phyloP scores from a whole-genome alignment of 2,888 invertebrate species.

The Oxyteleia sp. region DNA sequence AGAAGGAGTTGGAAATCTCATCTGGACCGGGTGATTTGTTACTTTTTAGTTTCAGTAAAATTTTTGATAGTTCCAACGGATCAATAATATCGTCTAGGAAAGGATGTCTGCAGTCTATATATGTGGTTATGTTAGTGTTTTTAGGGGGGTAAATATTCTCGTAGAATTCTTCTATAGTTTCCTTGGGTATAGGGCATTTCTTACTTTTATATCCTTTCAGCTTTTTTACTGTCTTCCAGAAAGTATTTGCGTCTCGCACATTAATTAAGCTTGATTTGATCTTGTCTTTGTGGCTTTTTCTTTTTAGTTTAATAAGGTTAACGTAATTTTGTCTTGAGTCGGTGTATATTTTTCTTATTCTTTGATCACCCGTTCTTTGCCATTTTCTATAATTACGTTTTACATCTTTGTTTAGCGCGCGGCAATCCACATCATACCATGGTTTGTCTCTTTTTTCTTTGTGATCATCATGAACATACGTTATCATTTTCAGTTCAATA shows the following conservation, averaged over 20 bases:
- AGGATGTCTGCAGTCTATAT: slow-evolving; percentile 17
- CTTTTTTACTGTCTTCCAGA: slow-evolving; percentile 17
- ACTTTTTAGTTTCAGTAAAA: slow-evolving; percentile 17
- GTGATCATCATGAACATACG: too few species aligned
- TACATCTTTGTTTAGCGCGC: too few species aligned
- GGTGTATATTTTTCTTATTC: too few species aligned
- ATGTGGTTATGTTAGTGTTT: neutral
- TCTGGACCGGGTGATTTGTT: slow-evolving; percentile 73
- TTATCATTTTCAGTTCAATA: too few species aligned
- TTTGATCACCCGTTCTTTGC: too few species aligned
- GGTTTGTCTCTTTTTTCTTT: too few species aligned
- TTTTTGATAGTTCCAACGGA: neutral
- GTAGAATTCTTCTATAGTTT: slow-evolving; percentile 20
- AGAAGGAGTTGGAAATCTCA: slow-evolving; percentile 53
- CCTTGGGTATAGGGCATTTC: neutral
- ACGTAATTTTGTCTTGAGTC: slow-evolving; percentile 1
- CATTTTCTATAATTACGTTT: too few species aligned
- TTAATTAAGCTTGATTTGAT: slow-evolving; percentile 8
- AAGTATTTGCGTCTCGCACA: slow-evolving; percentile 5
- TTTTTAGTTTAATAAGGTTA: slow-evolving; percentile 1
- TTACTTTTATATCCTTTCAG: neutral
- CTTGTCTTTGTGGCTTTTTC: slow-evolving; percentile 4
- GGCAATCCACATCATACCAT: too few species aligned
- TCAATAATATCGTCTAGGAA: neutral
- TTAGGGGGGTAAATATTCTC: slow-evolving; percentile 3